Evolutionary conservation across 2,797 vertebrate genomes (phyloP), one percentile per base, ranked within the genome.

Genomic region (Coregonus ussuriensis): DNA sequence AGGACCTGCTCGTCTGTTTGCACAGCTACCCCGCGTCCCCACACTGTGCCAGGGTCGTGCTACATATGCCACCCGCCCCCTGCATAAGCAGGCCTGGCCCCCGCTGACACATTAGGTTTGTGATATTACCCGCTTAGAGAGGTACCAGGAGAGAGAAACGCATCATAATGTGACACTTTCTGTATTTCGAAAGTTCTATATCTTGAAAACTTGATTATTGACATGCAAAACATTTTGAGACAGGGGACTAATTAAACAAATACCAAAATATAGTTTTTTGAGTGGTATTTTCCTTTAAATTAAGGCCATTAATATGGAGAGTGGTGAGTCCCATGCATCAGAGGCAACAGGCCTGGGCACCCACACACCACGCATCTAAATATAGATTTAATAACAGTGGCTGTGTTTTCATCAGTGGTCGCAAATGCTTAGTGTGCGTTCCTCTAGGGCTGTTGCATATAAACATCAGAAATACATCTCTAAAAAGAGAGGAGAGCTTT

Each of bases 311-410:
- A 90, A 92, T 91, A 92, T 88, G 85, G 85, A 78, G 80, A 86
- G 83, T 78, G 83, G 7, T 21, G 63, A 86, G 89, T 87, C 83
- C 86, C 77, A 74, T 51, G 74, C 72, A 68, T 7, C 41, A 81
- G 84, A 81, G 89, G 88, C 86, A 80, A 76, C 77, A 68, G 59
- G 71, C 74, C 87, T 80, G 77, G 77, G 68, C 66, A 77, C 79
- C 77, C 86, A 69, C 84, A 78, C 74, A 83, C 85, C 81, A 88
- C 89, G 87, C 80, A 91, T 91, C 91, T 93, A 93, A 91, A 93
- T 91, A 93, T 90, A 93, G 91, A 93, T 93, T 93, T 93, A 93
- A 93, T 93, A 93, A 92, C 83, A 81, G 70, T 77, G 81, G 81
- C 77, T 83, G 74, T 25, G 84, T 85, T 87, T 85, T 88, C 88